Evolutionary conservation across 2,888 invertebrate genomes (phyloP).

Genomic region (Macaria notata): DNA sequence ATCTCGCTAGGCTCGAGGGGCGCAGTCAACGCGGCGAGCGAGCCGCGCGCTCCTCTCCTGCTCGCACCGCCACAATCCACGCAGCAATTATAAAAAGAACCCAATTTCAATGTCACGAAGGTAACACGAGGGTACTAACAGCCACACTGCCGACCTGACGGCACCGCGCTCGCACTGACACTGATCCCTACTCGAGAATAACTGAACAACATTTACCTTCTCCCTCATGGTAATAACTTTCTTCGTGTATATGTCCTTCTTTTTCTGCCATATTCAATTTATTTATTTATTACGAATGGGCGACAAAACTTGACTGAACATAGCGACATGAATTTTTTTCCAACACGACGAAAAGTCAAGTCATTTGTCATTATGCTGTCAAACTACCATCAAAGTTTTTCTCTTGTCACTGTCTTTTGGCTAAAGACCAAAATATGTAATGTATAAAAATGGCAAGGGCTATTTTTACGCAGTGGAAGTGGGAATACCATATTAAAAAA

Average conservation of each 20-base stretch:
- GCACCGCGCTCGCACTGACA: constrained; percentile 61
- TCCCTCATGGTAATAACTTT: constrained; percentile 75
- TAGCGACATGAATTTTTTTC: constrained; percentile 78
- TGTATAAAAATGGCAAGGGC: too few species aligned
- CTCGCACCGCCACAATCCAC: constrained; percentile 74
- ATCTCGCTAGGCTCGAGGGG: constrained; percentile 55
- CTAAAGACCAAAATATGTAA: too few species aligned
- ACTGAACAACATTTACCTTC: constrained; percentile 78
- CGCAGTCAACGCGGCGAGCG: constrained; percentile 55
- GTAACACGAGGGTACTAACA: constrained; percentile 72
- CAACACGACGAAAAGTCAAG: constrained; percentile 75
- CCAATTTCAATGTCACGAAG: constrained; percentile 80
- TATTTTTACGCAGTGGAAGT: too few species aligned
- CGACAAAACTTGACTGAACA: constrained; percentile 78
- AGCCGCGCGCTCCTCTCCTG: constrained; percentile 60
- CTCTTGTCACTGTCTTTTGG: background rate
- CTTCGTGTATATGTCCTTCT: constrained; percentile 77
- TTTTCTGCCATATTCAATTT: constrained; percentile 80
- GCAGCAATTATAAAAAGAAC: constrained; percentile 81
- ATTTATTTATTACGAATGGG: constrained; percentile 61
- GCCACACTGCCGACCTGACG: constrained; percentile 55
- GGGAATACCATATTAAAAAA: too few species aligned
- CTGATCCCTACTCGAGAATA: constrained; percentile 71
- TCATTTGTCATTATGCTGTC: constrained; percentile 54
- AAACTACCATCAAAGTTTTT: constrained; percentile 1